Conservation (phyloP, 92 coral and sea anemone genomes). For the Chrysogorgia sp. region DNA sequence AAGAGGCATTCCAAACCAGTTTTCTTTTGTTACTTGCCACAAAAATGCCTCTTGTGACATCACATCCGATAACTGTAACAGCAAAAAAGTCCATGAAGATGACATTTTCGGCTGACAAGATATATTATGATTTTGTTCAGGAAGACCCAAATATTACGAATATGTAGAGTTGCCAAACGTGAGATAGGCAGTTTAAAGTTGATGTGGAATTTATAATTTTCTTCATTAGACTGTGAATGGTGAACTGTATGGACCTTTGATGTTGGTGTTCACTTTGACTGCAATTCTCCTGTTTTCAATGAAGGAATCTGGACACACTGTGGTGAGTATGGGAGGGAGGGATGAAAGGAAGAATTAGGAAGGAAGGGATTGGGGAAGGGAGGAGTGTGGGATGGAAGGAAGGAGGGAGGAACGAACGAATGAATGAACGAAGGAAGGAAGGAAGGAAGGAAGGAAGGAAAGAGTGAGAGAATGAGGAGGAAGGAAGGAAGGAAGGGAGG, state of each 20-base stretch:
- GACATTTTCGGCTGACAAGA: too few relatives aligned
- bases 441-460: not conserved
- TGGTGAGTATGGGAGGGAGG: constrained; percentile 66
- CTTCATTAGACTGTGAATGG: constrained; percentile 87
- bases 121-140: too few relatives aligned
- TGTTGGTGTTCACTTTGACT: constrained; percentile 93
- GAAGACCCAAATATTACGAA: too few relatives aligned
- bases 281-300: constrained; percentile 88
- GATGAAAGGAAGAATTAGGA: not conserved
- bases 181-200: too few relatives aligned
- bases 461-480: not conserved
- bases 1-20: too few relatives aligned
- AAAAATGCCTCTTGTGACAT: too few relatives aligned
- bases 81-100: too few relatives aligned
- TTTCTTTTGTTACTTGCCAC: too few relatives aligned
- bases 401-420: not conserved
- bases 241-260: constrained; percentile 96
- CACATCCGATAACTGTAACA: too few relatives aligned
- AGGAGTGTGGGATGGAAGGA: not conserved
- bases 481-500: not conserved
- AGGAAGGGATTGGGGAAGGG: not conserved
- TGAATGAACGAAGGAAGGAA: not conserved
- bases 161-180: not conserved
- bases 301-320: constrained; percentile 98
- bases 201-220: too few relatives aligned